phyloP scores from a whole-genome alignment of 64 coral and sea anemone species.

The Pachyseris speciosa region DNA sequence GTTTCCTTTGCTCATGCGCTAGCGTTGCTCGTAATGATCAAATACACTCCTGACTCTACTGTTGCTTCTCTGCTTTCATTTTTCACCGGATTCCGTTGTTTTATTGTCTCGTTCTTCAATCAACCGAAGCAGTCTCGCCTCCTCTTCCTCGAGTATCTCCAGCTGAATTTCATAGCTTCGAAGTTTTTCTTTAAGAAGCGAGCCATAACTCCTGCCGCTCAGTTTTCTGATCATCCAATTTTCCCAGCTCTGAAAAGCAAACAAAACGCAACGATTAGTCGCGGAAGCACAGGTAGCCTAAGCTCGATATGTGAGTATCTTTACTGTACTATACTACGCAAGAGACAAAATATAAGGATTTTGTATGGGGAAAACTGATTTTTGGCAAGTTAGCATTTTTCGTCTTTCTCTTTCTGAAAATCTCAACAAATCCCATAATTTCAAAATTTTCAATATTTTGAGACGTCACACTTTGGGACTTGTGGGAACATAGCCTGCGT shows the following conservation, averaged over 20 bases:
- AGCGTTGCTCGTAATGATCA: no score
- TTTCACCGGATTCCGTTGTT: background rate
- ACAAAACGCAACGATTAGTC: background rate
- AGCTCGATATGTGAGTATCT: no score
- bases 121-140: slow-evolving; percentile 48
- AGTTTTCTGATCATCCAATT: slow-evolving; percentile 50
- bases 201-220: slow-evolving; percentile 60
- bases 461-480: no score
- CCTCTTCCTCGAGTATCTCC: slow-evolving; percentile 83
- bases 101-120: slow-evolving; percentile 37
- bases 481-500: no score
- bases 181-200: slow-evolving; percentile 73
- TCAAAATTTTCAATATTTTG: no score
- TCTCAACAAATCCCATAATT: no score
- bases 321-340: no score
- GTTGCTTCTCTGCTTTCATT: background rate
- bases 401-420: no score
- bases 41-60: background rate
- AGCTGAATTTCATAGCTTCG: slow-evolving; percentile 72
- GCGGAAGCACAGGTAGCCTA: background rate
- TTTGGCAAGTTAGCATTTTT: no score
- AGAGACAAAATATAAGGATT: no score
- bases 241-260: slow-evolving; percentile 71
- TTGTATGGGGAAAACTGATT: no score
- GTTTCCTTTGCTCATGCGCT: no score